Conservation (phyloP, 2,113 vertebrate species). For the Heloderma charlesbogerti region DNA sequence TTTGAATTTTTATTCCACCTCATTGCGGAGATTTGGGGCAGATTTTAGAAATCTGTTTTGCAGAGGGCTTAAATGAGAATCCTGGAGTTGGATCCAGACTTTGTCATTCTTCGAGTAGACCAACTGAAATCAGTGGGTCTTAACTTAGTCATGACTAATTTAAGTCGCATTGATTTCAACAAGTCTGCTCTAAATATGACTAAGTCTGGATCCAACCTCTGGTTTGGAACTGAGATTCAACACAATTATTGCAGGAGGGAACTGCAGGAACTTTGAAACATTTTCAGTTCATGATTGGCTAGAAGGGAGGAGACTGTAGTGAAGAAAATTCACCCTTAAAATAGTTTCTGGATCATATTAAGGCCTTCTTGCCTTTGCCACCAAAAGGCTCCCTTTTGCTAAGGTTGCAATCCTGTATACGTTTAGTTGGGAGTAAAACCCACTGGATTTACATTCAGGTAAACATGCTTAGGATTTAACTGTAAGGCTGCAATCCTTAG, state of each 20-base stretch:
- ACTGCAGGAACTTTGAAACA: neutral
- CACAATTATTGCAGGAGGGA: neutral
- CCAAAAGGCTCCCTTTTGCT: neutral
- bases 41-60: neutral
- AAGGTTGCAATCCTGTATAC: neutral
- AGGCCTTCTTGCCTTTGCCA: neutral
- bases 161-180: too few species aligned
- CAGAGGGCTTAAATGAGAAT: neutral
- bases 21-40: neutral
- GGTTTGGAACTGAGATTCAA: neutral
- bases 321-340: neutral
- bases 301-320: neutral
- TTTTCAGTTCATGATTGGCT: neutral
- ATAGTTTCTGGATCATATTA: neutral
- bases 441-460: neutral
- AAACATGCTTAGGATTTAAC: too few species aligned
- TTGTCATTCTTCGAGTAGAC: too few species aligned
- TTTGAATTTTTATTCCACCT: neutral
- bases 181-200: too few species aligned
- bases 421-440: neutral
- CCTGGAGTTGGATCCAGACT: neutral
- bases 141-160: too few species aligned
- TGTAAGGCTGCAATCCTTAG: too few species aligned
- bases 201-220: too few species aligned
- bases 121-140: too few species aligned